Percentiles rank a stretch among this genome's conserved stretches.
Evolutionary conservation across 2,797 vertebrate species (phyloP).

Genomic region (Avahi laniger): DNA sequence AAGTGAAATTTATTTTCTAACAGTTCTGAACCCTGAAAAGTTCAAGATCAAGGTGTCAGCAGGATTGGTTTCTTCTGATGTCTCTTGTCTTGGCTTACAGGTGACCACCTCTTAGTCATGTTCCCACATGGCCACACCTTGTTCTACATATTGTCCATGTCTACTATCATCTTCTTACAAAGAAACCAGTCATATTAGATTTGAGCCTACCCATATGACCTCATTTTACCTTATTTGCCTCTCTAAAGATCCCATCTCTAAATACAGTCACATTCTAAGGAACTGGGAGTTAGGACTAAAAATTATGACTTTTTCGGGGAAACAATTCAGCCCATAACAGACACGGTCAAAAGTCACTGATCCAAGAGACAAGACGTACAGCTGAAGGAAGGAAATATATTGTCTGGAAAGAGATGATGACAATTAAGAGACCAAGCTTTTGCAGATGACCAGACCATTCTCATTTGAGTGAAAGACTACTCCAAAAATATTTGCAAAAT

Average conservation of each 20-base stretch:
- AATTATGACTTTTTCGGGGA: background rate
- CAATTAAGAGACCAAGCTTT: background rate
- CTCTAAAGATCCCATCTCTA: background rate
- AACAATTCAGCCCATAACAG: background rate
- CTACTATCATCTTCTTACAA: background rate
- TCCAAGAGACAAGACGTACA: background rate
- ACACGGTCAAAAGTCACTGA: background rate
- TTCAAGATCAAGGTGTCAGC: background rate
- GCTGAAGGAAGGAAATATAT: background rate
- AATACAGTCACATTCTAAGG: background rate
- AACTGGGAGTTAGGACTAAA: background rate
- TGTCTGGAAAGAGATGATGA: background rate
- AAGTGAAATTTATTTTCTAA: background rate
- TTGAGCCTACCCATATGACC: background rate
- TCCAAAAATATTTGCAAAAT: background rate
- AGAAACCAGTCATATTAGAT: too few relatives aligned
- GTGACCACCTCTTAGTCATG: rapidly evolving
- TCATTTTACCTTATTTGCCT: background rate
- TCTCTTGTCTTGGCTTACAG: background rate
- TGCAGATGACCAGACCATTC: background rate
- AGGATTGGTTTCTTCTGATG: background rate
- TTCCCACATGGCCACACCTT: background rate
- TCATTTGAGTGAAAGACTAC: background rate
- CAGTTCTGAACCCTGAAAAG: background rate
- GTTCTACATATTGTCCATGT: background rate